Evolutionary conservation across 2,113 vertebrate genomes (phyloP), one percentile per base, ranked within the genome.

Genomic region (Xiphophorus couchianus): DNA sequence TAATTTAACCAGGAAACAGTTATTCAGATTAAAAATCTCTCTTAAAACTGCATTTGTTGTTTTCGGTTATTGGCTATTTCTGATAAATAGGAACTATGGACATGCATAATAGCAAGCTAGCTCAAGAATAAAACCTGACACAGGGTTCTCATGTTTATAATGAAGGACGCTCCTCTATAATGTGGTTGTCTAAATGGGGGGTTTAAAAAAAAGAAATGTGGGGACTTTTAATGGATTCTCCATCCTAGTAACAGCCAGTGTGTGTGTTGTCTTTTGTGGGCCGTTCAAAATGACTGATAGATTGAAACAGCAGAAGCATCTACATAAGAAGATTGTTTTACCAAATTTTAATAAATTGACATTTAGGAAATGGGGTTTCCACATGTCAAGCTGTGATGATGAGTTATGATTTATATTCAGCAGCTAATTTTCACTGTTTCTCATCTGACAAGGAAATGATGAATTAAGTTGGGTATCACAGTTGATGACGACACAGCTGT

Each of bases 221-320:
- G 11, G 22, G 72, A 63, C 68, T 67, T 76, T 30, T 73, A 42
- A 65, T 58, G 71, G 37, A 78, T 39, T 73, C 68, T 66, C 72
- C 79, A 72, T 0, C 42, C 39, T 42, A 14, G 1, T 42, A 42
- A 42, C 39, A 42, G 1, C 14, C 14, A 42, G 39, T 15, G 4
- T 15, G 39, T 14, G 39, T 15, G 39, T 15, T 42, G 39, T 42
- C 39, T 54, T 1, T 17, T 67, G 33, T 72, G 62, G 39, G 66
- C 67, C 33, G 74, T 82, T 80, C 48, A 78, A 69, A 39, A 73
- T 83, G 85, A 89, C 76, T 71, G 61, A 85, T 84, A 58, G 69
- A 75, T 65, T 86, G 67, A 62, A 77, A 85, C 22, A 11, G 39
- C 9, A 35, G 74, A 66, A 35, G 54, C 62, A 64, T 81, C 19